A percentile compares a stretch with the other conserved stretches of the same genome.
Conservation (phyloP, 2,888 invertebrate species). For the Drosophila crucigera region DNA sequence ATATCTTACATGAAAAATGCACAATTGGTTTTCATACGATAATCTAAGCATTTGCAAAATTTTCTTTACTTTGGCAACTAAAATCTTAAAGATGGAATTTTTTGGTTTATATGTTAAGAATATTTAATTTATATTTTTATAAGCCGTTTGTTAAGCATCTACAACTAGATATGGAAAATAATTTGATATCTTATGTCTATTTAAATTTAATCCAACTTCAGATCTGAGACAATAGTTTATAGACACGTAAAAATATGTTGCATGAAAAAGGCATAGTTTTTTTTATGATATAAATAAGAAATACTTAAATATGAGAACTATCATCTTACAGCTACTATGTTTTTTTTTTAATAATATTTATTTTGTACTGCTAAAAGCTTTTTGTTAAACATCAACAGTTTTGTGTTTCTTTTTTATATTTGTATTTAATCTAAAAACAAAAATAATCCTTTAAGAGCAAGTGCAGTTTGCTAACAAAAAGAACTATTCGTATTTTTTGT, state of each 20-base stretch:
- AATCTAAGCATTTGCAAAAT: background rate
- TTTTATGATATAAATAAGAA: background rate
- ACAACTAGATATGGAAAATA: background rate
- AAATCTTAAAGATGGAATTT: background rate
- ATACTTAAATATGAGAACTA: background rate
- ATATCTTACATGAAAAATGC: background rate
- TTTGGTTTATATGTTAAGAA: background rate
- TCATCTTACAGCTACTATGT: background rate
- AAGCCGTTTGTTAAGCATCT: background rate
- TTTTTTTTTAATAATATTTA: background rate
- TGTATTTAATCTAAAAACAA: background rate
- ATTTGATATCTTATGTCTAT: background rate
- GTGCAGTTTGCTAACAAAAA: background rate
- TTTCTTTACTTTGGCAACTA: background rate
- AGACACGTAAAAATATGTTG: accelerated
- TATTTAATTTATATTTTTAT: background rate
- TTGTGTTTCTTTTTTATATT: background rate
- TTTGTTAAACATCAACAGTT: background rate
- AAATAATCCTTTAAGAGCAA: background rate
- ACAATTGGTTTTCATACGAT: background rate
- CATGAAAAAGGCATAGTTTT: background rate
- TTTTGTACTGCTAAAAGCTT: background rate
- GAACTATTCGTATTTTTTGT: accelerated
- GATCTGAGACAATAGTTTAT: accelerated
- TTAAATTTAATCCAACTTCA: background rate